Evolutionary conservation across 2,113 vertebrate species (phyloP).

Genomic region (Pyxicephalus adspersus): DNA sequence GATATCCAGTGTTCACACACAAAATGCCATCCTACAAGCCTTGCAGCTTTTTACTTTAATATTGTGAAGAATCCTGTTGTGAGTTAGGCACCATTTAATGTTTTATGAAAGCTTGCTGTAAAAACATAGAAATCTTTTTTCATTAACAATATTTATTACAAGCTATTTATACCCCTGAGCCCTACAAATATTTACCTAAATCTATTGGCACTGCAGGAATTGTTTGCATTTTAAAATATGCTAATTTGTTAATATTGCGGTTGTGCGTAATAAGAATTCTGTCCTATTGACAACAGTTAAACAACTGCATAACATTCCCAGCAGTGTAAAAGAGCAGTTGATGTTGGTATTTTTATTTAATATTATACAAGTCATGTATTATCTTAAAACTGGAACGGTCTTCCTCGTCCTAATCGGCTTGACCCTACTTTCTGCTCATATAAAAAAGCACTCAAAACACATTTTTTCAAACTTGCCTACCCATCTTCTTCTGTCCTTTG

Average conservation of each 20-base stretch:
- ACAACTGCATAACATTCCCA: neutral
- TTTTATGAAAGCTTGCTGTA: slow-evolving; percentile 27
- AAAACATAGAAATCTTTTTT: slow-evolving; percentile 32
- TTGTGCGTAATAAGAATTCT: slow-evolving; percentile 1
- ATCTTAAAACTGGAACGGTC: no score
- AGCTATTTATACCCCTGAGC: slow-evolving; percentile 15
- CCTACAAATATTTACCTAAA: slow-evolving; percentile 24
- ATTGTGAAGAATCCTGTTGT: slow-evolving; percentile 31
- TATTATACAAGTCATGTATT: no score
- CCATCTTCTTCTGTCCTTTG: no score
- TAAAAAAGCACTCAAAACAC: no score
- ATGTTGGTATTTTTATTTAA: neutral
- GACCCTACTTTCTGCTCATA: no score
- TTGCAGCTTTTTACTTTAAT: slow-evolving; percentile 27
- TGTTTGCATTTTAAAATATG: slow-evolving; percentile 27
- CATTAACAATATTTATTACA: slow-evolving; percentile 33
- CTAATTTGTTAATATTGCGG: slow-evolving; percentile 1
- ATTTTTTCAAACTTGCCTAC: no score
- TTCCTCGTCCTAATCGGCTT: no score
- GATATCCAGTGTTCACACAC: slow-evolving; percentile 2
- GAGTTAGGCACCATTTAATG: slow-evolving; percentile 29
- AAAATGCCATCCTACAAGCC: slow-evolving; percentile 31
- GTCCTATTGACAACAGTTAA: neutral
- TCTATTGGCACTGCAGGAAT: neutral
- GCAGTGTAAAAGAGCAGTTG: neutral